A percentile compares a stretch with the other conserved stretches of the same genome.
phyloP scores from a whole-genome alignment of 2,797 vertebrate species.

The Amblyopsis hoosieri region DNA sequence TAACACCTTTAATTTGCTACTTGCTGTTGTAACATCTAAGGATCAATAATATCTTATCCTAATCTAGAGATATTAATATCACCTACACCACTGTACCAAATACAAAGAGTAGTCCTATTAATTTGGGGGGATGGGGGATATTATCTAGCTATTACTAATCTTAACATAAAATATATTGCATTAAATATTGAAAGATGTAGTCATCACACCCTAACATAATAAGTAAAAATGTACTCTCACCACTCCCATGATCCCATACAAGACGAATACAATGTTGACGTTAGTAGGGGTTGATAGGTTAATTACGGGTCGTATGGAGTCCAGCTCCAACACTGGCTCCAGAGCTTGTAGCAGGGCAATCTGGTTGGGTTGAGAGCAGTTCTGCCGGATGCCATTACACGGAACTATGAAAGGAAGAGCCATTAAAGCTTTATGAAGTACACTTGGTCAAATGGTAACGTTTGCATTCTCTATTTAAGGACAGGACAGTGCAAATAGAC shows the following conservation, averaged over 20 bases:
- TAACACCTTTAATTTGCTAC: no score
- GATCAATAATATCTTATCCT: no score
- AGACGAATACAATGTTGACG: conserved; percentile 53
- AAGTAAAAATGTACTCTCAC: conserved; percentile 41
- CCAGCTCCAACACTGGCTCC: conserved; percentile 43
- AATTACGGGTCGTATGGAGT: conserved; percentile 57
- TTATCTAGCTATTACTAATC: no score
- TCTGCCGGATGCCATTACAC: conserved; percentile 7
- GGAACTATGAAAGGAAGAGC: conserved; percentile 25
- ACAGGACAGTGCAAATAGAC: no score
- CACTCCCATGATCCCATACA: conserved; percentile 71
- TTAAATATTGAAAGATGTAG: no score
- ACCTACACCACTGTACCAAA: no score
- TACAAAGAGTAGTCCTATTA: no score
- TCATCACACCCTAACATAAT: not conserved
- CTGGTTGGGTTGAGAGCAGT: conserved; percentile 48
- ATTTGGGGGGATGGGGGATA: no score
- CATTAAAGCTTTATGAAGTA: not conserved
- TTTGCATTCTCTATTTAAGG: no score
- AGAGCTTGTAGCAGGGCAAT: conserved; percentile 52
- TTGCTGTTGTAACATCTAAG: no score
- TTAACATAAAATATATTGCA: not conserved
- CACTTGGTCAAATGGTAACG: not conserved
- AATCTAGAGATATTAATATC: no score
- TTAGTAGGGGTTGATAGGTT: conserved; percentile 45